A percentile compares a stretch with the other conserved stretches of the same genome.
Evolutionary conservation across 2,888 invertebrate species (phyloP).

Genomic region (Keiferia lycopersicella): DNA sequence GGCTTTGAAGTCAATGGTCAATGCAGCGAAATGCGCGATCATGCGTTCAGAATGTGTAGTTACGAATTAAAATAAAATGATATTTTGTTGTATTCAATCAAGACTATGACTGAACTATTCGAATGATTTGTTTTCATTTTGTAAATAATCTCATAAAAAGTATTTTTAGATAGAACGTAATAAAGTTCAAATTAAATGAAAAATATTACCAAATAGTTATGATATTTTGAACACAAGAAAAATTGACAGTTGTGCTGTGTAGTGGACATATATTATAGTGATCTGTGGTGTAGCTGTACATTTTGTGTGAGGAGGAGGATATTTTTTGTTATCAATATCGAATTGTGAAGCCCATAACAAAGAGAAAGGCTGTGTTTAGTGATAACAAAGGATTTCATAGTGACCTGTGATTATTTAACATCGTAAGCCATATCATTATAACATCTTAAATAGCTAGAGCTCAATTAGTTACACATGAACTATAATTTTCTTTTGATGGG

Average conservation of each 20-base stretch:
- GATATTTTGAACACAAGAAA: background rate
- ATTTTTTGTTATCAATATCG: conserved; percentile 8
- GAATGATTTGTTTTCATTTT: no score
- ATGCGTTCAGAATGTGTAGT: background rate
- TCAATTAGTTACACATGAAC: conserved; percentile 3
- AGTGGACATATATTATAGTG: no score
- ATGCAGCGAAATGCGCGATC: background rate
- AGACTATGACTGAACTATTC: no score
- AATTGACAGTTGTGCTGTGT: conserved; percentile 15
- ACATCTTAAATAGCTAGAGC: background rate
- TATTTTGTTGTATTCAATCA: no score
- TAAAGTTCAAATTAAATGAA: no score
- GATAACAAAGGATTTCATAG: background rate
- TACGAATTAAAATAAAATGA: no score
- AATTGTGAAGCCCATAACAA: conserved; percentile 15
- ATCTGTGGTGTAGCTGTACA: background rate
- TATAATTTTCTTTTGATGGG: background rate
- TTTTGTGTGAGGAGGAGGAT: conserved; percentile 5
- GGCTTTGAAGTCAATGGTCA: background rate
- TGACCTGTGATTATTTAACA: conserved; percentile 5
- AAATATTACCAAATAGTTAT: no score
- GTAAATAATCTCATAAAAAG: no score
- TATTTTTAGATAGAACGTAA: no score
- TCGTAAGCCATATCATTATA: background rate
- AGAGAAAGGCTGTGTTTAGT: conserved; percentile 9